These are phyloP conservation scores for Bucco capensis DNA, from an alignment of 2,113 vertebrate species.

Conservation along the genomic window DNA sequence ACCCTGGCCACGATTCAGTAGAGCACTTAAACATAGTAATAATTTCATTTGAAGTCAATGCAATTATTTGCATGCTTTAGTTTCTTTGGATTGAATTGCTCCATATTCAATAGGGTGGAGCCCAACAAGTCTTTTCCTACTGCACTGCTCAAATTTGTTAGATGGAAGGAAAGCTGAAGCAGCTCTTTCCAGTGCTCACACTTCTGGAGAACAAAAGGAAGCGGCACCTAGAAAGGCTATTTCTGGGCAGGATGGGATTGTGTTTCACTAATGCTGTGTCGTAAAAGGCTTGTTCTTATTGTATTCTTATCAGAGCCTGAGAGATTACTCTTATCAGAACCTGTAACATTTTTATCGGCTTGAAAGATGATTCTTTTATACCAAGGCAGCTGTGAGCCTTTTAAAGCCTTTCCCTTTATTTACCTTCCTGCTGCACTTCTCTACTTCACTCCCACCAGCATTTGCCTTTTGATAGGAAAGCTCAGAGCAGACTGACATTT, in stretches of 20 bases:
- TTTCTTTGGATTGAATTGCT: constrained; percentile 36
- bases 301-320: constrained; percentile 41
- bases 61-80: constrained; percentile 53
- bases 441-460: background rate
- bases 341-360: constrained; percentile 45
- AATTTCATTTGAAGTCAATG: constrained; percentile 55
- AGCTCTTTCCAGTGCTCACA: background rate
- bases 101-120: constrained; percentile 52
- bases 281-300: constrained; percentile 35
- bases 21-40: constrained; percentile 18
- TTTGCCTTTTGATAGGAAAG: background rate
- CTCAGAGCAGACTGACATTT: background rate
- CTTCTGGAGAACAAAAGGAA: background rate
- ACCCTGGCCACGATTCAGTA: constrained; percentile 44
- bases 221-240: constrained; percentile 34
- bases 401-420: background rate
- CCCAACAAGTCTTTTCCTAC: background rate
- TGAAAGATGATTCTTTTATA: constrained; percentile 53
- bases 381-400: background rate
- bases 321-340: constrained; percentile 52
- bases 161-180: background rate
- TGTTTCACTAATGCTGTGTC: constrained; percentile 14
- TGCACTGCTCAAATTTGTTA: background rate
- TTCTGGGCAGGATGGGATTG: constrained; percentile 32
- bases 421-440: background rate